These are phyloP conservation scores for Arctopsyche grandis DNA, from an alignment of 1,140 invertebrate genomes.

Conservation along the genomic window DNA sequence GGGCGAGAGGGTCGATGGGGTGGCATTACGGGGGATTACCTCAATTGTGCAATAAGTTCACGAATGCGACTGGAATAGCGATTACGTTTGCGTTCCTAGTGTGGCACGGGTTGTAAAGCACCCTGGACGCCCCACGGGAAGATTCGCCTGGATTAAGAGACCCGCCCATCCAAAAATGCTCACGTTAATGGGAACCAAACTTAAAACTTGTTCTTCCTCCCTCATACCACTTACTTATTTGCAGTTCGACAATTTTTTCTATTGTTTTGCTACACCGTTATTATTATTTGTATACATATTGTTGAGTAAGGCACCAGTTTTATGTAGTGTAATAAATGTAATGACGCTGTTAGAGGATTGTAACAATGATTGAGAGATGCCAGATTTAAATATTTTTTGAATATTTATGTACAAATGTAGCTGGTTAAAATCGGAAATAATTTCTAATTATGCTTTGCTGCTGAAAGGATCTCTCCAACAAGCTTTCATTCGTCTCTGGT, in stretches of 20 bases:
- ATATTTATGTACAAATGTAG: too few relatives aligned
- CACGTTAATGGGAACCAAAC: not conserved
- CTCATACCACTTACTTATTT: not conserved
- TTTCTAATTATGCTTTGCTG: too few relatives aligned
- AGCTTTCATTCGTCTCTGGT: too few relatives aligned
- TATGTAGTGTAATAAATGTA: too few relatives aligned
- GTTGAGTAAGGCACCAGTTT: too few relatives aligned
- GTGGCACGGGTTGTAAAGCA: constrained; percentile 32
- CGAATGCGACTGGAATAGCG: constrained; percentile 50
- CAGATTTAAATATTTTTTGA: too few relatives aligned
- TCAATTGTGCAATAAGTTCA: constrained; percentile 54
- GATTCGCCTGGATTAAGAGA: constrained; percentile 31
- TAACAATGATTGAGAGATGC: too few relatives aligned
- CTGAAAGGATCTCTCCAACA: too few relatives aligned
- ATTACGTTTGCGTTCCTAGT: constrained; percentile 39
- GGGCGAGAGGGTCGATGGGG: constrained; percentile 12
- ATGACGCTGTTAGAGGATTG: too few relatives aligned
- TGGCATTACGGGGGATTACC: constrained; percentile 46
- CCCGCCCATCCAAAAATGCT: constrained; percentile 18
- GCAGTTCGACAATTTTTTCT: not conserved
- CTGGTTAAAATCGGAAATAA: too few relatives aligned
- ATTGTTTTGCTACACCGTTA: too few relatives aligned
- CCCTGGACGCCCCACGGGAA: constrained; percentile 27
- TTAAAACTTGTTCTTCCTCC: not conserved
- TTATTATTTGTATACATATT: too few relatives aligned